Conservation (phyloP, 1,140 invertebrate species). For the Drosophila chauvacae region DNA sequence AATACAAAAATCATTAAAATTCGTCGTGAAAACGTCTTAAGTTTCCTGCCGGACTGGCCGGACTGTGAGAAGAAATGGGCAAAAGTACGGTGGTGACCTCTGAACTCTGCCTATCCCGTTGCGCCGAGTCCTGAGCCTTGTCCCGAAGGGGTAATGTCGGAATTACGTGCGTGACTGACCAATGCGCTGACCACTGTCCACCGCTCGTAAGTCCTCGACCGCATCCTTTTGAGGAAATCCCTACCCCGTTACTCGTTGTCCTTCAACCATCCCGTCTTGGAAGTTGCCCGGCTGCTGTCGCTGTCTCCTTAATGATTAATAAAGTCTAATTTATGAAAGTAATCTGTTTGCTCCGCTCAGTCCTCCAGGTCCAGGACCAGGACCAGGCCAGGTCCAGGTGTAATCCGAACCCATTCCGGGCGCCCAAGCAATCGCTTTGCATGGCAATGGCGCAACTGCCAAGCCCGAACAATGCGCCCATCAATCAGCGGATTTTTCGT, state of each 20-base stretch:
- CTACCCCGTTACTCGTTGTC: slow-evolving; percentile 69
- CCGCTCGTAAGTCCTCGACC: slow-evolving; percentile 58
- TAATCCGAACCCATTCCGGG: slow-evolving; percentile 60
- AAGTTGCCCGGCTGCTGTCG: slow-evolving; percentile 23
- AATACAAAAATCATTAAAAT: slow-evolving; percentile 83
- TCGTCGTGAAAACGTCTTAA: slow-evolving; percentile 79
- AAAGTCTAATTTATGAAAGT: slow-evolving; percentile 83
- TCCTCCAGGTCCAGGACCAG: slow-evolving; percentile 9
- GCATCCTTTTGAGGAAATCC: slow-evolving; percentile 58
- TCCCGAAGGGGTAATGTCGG: slow-evolving; percentile 58
- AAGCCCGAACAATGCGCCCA: slow-evolving; percentile 68
- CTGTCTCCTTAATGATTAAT: slow-evolving; percentile 81
- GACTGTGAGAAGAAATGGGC: slow-evolving; percentile 77
- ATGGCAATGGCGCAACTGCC: slow-evolving; percentile 50
- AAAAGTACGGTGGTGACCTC: slow-evolving; percentile 83
- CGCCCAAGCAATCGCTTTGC: slow-evolving; percentile 53
- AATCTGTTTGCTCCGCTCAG: slow-evolving; percentile 72
- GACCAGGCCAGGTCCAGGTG: slow-evolving; percentile 55
- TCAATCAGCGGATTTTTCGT: slow-evolving; percentile 68
- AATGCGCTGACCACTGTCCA: slow-evolving; percentile 81
- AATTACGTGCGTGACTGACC: slow-evolving; percentile 79
- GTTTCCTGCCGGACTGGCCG: slow-evolving; percentile 65
- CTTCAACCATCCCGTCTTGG: slow-evolving; percentile 56
- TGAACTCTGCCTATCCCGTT: slow-evolving; percentile 72
- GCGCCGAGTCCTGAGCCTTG: slow-evolving; percentile 10